Base-by-base conservation (phyloP, 2,888 invertebrate genomes). In the Ectemnius lituratus region DNA sequence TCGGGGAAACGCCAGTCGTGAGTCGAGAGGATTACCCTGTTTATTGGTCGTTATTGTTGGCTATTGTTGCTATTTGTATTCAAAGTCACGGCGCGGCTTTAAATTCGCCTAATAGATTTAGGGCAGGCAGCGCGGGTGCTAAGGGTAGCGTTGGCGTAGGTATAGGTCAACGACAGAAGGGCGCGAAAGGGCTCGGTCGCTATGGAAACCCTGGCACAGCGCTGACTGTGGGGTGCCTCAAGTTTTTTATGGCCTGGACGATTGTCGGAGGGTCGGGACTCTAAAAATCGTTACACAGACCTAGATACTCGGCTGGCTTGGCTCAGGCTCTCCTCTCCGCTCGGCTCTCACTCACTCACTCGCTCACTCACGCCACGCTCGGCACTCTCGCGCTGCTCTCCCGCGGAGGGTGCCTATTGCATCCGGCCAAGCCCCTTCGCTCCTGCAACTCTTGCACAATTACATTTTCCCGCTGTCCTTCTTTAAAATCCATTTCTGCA, bases 261-360 rank as follows among this genome's bases (percentile, higher is more conserved):
- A 87, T 87, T 84, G 81, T 86, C 82, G 85, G 81, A 84, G 85
- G 86, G 88, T 86, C 75, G 86, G 63, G 81, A 80, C 84, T 87
- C 86, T 86, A 86, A 88, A 88, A 88, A 88, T 88, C 88, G 88
- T 88, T 88, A 88, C 88, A 88, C 87, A 88, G 87, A 88, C 88
- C 88, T 84, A 88, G 86, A 87, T 87, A 87, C 82, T 80, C 72
- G 79, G 71, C 70, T 70, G 77, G 77, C 67, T 67, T 79, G 77
- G 37, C 37, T 37, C 37, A 37, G 11, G 49, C 20, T 49, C 45
- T 45, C 28, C 45, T 45, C 28, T 63, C 37, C 37, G 11, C 37
- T 37, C 37, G 46, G 6, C 14, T 16, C 37, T n/a, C 20, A n/a
- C 63, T 49, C 20, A n/a, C 63, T 49, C 57, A 45, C 73, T 27